These are phyloP conservation scores for Chalcosyrphus nemorum DNA, from an alignment of 2,888 invertebrate species.

Conservation along the genomic window DNA sequence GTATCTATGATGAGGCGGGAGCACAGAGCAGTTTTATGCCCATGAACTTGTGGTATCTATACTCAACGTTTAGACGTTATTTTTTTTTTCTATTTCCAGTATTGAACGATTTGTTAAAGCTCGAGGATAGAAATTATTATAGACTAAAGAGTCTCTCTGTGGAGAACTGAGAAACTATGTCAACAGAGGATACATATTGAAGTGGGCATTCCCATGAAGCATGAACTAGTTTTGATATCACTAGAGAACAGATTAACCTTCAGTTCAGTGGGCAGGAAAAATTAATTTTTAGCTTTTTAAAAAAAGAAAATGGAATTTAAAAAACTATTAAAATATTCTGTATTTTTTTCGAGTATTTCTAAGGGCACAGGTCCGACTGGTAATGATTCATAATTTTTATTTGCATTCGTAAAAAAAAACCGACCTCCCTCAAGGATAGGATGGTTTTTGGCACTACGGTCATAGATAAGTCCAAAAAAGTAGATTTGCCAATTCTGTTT, in stretches of 20 bases:
- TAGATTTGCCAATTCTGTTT: too few relatives aligned
- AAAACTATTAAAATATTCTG: too few relatives aligned
- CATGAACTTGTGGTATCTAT: conserved; percentile 53
- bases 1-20: conserved; percentile 9
- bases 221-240: neutral
- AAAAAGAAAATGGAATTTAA: too few relatives aligned
- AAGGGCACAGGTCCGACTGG: too few relatives aligned
- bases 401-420: too few relatives aligned
- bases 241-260: neutral
- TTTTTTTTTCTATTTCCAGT: neutral
- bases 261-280: neutral
- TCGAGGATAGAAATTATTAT: neutral
- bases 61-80: neutral
- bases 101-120: neutral
- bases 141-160: neutral
- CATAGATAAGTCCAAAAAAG: too few relatives aligned
- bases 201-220: conserved; percentile 1
- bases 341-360: too few relatives aligned
- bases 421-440: too few relatives aligned
- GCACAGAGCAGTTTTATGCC: conserved; percentile 24
- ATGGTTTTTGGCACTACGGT: too few relatives aligned
- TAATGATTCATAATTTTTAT: too few relatives aligned
- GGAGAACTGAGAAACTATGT: conserved; percentile 1
- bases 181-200: neutral
- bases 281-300: neutral